Conservation (phyloP, 2,113 vertebrate genomes). For the Todiramphus chloris region DNA sequence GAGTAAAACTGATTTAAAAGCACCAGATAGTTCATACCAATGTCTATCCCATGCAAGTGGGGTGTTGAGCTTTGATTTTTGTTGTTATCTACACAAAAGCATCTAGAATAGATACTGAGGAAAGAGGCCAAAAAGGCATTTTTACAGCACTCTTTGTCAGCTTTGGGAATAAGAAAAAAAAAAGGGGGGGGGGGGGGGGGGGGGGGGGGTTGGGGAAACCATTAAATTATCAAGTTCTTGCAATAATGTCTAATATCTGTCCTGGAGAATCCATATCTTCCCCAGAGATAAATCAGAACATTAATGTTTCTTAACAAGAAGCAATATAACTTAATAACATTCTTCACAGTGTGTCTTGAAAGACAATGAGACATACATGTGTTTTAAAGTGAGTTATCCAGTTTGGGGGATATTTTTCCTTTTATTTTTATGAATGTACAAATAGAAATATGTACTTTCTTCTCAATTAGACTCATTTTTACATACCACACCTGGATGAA, state of each 20-base stretch:
- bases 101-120: background rate
- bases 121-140: background rate
- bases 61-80: background rate
- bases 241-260: background rate
- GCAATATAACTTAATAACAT: background rate
- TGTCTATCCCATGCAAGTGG: background rate
- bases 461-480: background rate
- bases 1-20: background rate
- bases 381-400: background rate
- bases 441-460: background rate
- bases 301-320: background rate
- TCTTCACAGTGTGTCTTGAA: background rate
- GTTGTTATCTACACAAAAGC: background rate
- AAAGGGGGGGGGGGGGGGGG: accelerated
- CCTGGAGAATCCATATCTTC: background rate
- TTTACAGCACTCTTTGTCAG: background rate
- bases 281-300: background rate
- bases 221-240: background rate
- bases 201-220: accelerated
- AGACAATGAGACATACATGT: background rate
- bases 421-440: background rate
- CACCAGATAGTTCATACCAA: background rate
- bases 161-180: accelerated
- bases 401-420: background rate
- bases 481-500: background rate